Evolutionary conservation across 1,140 invertebrate genomes (phyloP).

Genomic region (Oncopeltus fasciatus): DNA sequence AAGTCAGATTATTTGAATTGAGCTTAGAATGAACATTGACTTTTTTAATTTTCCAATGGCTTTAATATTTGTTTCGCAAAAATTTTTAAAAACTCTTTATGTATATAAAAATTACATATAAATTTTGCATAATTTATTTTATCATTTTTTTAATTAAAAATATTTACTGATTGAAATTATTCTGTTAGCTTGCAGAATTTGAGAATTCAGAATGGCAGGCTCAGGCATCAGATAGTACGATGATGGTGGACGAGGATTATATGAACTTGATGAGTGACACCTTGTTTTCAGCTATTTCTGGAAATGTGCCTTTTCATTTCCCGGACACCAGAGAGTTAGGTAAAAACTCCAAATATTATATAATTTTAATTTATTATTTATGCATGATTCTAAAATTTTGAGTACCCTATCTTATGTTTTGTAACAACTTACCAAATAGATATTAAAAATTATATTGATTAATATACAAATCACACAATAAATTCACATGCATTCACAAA

Average conservation of each 20-base stretch:
- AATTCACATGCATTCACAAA: no score
- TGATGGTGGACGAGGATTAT: slow-evolving; percentile 76
- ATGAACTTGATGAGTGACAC: slow-evolving; percentile 83
- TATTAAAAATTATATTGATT: no score
- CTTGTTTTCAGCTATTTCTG: slow-evolving; percentile 71
- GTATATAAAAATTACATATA: background rate
- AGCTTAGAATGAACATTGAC: no score
- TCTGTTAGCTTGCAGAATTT: slow-evolving; percentile 39
- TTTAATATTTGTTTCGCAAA: background rate
- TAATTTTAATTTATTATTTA: background rate
- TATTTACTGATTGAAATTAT: no score
- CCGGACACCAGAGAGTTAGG: slow-evolving; percentile 92
- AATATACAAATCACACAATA: no score
- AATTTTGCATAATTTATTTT: background rate
- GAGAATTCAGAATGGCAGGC: slow-evolving; percentile 61
- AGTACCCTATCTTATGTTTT: no score
- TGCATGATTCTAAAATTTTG: no score
- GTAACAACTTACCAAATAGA: no score
- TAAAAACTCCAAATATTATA: slow-evolving; percentile 31
- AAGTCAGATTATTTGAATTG: no score
- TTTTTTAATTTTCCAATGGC: no score
- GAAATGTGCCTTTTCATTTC: slow-evolving; percentile 84
- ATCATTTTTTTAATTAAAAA: no score
- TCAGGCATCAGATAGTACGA: slow-evolving; percentile 39
- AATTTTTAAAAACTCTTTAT: background rate